These are phyloP conservation scores for Trisateles emortualis DNA, from an alignment of 2,888 invertebrate genomes.

Conservation along the genomic window DNA sequence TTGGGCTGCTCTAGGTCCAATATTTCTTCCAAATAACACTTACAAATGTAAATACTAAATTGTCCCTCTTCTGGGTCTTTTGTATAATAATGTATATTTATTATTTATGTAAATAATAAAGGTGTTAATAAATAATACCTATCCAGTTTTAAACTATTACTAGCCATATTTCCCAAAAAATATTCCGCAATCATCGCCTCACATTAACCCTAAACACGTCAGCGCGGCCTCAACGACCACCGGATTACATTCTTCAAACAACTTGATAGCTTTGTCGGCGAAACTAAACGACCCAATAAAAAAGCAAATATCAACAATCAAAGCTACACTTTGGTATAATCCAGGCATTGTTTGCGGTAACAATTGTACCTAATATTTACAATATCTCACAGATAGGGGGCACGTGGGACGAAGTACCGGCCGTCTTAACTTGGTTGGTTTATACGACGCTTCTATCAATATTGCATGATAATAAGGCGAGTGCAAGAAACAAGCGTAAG, in stretches of 20 bases:
- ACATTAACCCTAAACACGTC: slow-evolving; percentile 23
- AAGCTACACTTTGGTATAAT: slow-evolving; percentile 50
- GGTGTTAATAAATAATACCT: too few species aligned
- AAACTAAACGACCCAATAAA: slow-evolving; percentile 67
- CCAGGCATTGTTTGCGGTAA: slow-evolving; percentile 59
- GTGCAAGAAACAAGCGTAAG: slow-evolving; percentile 40
- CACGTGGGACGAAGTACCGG: slow-evolving; percentile 64
- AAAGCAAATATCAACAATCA: slow-evolving; percentile 69
- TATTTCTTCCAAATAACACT: too few species aligned
- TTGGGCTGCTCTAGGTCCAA: too few species aligned
- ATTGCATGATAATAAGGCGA: slow-evolving; percentile 62
- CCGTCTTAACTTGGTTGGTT: slow-evolving; percentile 65
- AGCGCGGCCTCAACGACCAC: slow-evolving; percentile 23
- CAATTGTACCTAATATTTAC: slow-evolving; percentile 71
- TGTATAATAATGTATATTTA: too few species aligned
- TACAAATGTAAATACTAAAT: too few species aligned
- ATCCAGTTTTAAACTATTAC: background rate
- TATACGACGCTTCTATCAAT: slow-evolving; percentile 70
- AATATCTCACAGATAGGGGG: slow-evolving; percentile 66
- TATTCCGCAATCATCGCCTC: slow-evolving; percentile 21
- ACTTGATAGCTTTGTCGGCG: slow-evolving; percentile 49
- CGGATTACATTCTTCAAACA: slow-evolving; percentile 48
- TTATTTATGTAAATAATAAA: too few species aligned
- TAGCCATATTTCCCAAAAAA: background rate
- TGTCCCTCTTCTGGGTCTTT: too few species aligned